Conservation (phyloP, 2,888 invertebrate species). For the Cistogaster globosa region DNA sequence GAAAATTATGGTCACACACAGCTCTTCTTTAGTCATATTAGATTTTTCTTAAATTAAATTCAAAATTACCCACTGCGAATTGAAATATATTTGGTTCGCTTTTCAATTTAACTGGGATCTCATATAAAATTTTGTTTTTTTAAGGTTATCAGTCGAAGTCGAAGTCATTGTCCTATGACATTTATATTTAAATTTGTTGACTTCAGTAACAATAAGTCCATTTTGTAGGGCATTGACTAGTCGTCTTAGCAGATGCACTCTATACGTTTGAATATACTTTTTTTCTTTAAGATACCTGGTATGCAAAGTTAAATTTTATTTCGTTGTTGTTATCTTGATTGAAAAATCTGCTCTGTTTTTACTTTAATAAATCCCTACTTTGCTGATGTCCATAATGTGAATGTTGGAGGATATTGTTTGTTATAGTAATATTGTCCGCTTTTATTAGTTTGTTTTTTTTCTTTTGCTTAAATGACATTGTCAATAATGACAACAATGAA, state of each 20-base stretch:
- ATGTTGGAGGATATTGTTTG: slow-evolving; percentile 64
- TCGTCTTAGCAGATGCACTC: background rate
- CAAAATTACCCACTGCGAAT: too few species aligned
- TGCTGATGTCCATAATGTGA: slow-evolving; percentile 52
- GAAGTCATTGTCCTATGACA: too few species aligned
- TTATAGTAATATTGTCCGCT: slow-evolving; percentile 53
- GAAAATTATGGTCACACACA: too few species aligned
- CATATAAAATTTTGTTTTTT: too few species aligned
- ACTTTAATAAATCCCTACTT: slow-evolving; percentile 57
- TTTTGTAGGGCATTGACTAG: background rate
- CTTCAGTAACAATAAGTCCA: too few species aligned
- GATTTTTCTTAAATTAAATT: too few species aligned
- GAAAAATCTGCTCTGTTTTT: slow-evolving; percentile 65
- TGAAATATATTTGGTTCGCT: too few species aligned
- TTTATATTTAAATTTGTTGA: too few species aligned
- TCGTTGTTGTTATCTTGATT: slow-evolving; percentile 68
- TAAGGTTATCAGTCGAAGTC: too few species aligned
- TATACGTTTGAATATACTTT: slow-evolving; percentile 1
- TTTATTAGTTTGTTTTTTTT: background rate
- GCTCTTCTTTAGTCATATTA: too few species aligned
- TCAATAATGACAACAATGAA: slow-evolving; percentile 64
- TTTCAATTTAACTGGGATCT: too few species aligned
- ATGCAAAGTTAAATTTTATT: slow-evolving; percentile 67
- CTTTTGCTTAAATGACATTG: slow-evolving; percentile 49
- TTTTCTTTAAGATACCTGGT: slow-evolving; percentile 36